A percentile compares a stretch with the other conserved stretches of the same genome.
These are phyloP conservation scores for Fabriciana adippe DNA, from an alignment of 2,888 invertebrate species.

Conservation along the genomic window DNA sequence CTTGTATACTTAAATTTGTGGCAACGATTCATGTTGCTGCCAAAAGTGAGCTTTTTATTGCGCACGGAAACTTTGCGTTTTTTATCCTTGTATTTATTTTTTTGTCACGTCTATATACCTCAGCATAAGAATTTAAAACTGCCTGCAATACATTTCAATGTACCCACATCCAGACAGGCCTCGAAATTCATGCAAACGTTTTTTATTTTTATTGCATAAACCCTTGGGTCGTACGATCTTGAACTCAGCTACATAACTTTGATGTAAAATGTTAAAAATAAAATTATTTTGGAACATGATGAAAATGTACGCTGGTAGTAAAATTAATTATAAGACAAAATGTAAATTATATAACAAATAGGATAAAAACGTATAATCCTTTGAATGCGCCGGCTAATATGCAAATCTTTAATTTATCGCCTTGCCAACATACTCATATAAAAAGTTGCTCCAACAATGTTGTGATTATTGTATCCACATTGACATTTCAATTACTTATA, in stretches of 20 bases:
- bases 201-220: slow-evolving; percentile 60
- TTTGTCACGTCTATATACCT: slow-evolving; percentile 40
- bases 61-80: slow-evolving; percentile 37
- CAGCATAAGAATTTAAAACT: slow-evolving; percentile 35
- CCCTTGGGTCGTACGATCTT: slow-evolving; percentile 23
- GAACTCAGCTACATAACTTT: background rate
- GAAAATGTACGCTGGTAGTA: background rate
- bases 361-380: slow-evolving; percentile 18
- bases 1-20: slow-evolving; percentile 1
- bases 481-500: slow-evolving; percentile 56
- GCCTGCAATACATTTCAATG: slow-evolving; percentile 27
- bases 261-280: background rate
- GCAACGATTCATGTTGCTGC: slow-evolving; percentile 21
- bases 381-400: slow-evolving; percentile 56
- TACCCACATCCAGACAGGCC: slow-evolving; percentile 43
- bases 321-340: background rate
- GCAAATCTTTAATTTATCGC: slow-evolving; percentile 59
- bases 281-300: background rate
- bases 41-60: slow-evolving; percentile 41
- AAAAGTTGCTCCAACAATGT: slow-evolving; percentile 54
- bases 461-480: slow-evolving; percentile 57
- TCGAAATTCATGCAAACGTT: slow-evolving; percentile 48
- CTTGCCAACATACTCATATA: slow-evolving; percentile 45
- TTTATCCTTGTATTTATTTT: slow-evolving; percentile 38
- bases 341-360: background rate